Evolutionary conservation across 2,113 vertebrate species (phyloP).

Genomic region (Mastomys natalensis): DNA sequence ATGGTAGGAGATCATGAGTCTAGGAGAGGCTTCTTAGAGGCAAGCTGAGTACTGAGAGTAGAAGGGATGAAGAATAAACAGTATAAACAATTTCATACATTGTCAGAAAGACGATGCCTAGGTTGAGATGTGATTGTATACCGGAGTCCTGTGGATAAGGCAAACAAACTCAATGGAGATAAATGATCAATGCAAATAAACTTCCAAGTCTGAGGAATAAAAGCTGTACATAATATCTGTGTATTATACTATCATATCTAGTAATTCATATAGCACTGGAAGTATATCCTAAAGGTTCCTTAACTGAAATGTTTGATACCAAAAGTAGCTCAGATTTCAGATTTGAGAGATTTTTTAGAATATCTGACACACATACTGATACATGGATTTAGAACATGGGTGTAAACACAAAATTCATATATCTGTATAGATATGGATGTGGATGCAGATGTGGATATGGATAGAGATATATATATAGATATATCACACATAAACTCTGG

Average conservation of each 20-base stretch:
- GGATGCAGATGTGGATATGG: too few relatives aligned
- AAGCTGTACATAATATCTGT: neutral
- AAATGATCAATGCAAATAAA: conserved; percentile 1
- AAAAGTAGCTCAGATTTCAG: neutral
- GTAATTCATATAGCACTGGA: neutral
- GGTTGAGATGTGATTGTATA: neutral
- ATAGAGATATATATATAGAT: too few relatives aligned
- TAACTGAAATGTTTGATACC: neutral
- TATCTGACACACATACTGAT: neutral
- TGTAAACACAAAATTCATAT: neutral
- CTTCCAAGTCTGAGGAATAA: neutral
- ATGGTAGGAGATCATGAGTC: neutral
- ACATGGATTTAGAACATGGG: neutral
- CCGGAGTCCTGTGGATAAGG: neutral
- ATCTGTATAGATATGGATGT: too few relatives aligned
- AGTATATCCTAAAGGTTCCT: neutral
- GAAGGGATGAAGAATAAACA: neutral
- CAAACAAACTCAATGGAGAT: neutral
- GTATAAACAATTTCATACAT: neutral
- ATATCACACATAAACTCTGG: neutral
- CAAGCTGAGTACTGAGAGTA: neutral
- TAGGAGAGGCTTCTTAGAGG: neutral
- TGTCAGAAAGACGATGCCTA: neutral
- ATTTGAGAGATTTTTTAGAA: neutral
- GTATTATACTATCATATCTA: neutral